Conservation (phyloP, 2,888 invertebrate species). For the Meta bourneti region DNA sequence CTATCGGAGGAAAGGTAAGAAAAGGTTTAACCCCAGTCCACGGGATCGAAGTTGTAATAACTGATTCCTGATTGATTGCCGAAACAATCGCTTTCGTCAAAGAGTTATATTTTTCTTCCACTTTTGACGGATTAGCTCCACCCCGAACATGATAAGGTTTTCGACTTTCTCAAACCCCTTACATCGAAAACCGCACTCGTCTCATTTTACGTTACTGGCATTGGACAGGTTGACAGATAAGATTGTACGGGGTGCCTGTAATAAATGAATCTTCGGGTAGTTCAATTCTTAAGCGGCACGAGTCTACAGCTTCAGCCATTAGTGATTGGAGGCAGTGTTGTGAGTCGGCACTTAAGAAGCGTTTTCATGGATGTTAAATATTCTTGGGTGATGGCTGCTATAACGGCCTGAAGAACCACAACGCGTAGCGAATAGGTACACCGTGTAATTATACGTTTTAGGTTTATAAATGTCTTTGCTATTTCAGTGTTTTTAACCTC, state of each 20-base stretch:
- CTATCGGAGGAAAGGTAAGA: neutral
- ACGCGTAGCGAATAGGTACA: too few relatives aligned
- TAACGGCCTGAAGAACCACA: too few relatives aligned
- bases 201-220: neutral
- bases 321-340: too few relatives aligned
- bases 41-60: conserved; percentile 28
- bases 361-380: too few relatives aligned
- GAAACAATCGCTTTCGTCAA: conserved; percentile 36
- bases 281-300: too few relatives aligned
- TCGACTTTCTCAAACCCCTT: conserved; percentile 10
- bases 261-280: neutral
- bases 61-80: conserved; percentile 30
- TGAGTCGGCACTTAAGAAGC: too few relatives aligned
- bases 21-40: conserved; percentile 2
- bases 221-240: conserved; percentile 10
- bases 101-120: conserved; percentile 25
- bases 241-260: neutral
- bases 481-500: too few relatives aligned
- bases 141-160: conserved; percentile 16
- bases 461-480: too few relatives aligned
- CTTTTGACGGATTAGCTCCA: conserved; percentile 14
- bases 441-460: too few relatives aligned
- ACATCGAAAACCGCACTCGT: neutral
- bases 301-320: too few relatives aligned
- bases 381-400: too few relatives aligned